Base-by-base conservation (phyloP, 2,113 vertebrate genomes). In the Cyanoderma ruficeps region DNA sequence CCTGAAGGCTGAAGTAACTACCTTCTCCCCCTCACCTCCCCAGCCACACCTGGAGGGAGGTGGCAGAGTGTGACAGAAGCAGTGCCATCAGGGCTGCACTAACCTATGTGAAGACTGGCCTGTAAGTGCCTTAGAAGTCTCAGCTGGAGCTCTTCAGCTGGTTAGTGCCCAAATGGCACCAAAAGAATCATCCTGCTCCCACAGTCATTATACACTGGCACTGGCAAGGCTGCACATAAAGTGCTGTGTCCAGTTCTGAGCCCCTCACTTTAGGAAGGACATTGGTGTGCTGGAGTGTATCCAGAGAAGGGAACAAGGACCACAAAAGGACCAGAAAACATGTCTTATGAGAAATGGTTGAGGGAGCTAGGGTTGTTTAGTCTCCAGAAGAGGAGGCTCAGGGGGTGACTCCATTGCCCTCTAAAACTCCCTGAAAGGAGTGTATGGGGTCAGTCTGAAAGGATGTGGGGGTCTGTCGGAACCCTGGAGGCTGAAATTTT, bases 1-100 rank as follows among this genome's bases (percentile, higher is more conserved):
- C 7, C 20, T 44, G 60, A 78, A 65, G 9, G 17, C 35, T 50
- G 39, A 63, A 39, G 35, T 61, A 39, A 20, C 19, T 52, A 24
- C 21, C 15, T 23, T 42, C 13, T 65, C 4, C 8, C 10, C 6
- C 1, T 68, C 3, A 1, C 4, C 8, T 9, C 6, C 1, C 64
- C 3, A 1, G 16, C 35, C 50, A 39, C 10, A 33, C 16, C 65
- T n/a, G 19, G 19, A 83, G 3, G n/a, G n/a, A 72, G 8, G 25
- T 7, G 37, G 31, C 37, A 3, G 1, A 77, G 19, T 9, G 13
- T 24, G 24, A 33, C 25, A 70, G 57, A 78, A 77, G 27, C 2
- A 14, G 30, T 15, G 13, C 10, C 12, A 41, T 13, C 7, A 39
- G 23, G 31, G 15, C 39, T 72, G 33, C 23, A 21, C 13, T 42